Evolutionary conservation across 2,888 invertebrate species (phyloP).

Genomic region (Erannis defoliaria): DNA sequence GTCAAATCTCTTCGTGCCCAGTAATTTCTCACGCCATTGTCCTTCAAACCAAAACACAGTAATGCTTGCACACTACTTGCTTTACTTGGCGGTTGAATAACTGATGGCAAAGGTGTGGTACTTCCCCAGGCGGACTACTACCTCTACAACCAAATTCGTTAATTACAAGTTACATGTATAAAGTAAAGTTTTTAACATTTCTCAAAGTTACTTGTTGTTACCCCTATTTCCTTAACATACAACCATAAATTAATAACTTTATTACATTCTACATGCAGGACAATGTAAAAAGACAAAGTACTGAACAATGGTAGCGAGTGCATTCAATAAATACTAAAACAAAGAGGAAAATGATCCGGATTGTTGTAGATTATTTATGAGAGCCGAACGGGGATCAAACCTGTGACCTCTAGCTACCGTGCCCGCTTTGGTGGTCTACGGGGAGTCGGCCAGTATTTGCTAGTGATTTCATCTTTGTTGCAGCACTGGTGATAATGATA

Average conservation of each 20-base stretch:
- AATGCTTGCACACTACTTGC: too few relatives aligned
- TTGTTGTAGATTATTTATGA: slow-evolving; percentile 80
- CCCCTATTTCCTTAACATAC: slow-evolving; percentile 1
- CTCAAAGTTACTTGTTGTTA: not conserved
- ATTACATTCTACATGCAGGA: slow-evolving; percentile 46
- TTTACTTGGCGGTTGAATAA: too few relatives aligned
- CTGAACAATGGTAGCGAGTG: slow-evolving; percentile 69
- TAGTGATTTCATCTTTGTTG: not conserved
- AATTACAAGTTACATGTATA: too few relatives aligned
- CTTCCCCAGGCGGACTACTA: too few relatives aligned
- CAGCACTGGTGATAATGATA: not conserved
- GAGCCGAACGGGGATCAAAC: slow-evolving; percentile 62
- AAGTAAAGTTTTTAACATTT: too few relatives aligned
- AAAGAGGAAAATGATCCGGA: slow-evolving; percentile 72
- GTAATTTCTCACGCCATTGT: too few relatives aligned
- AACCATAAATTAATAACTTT: slow-evolving; percentile 47
- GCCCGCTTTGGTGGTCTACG: slow-evolving; percentile 71
- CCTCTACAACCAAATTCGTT: too few relatives aligned
- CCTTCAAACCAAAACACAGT: too few relatives aligned
- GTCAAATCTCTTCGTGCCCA: too few relatives aligned
- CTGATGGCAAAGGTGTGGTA: too few relatives aligned
- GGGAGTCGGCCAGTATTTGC: not conserved
- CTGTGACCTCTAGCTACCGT: slow-evolving; percentile 78
- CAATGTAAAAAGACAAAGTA: slow-evolving; percentile 54
- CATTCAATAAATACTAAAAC: slow-evolving; percentile 74